Evolutionary conservation across 2,888 invertebrate genomes (phyloP), one percentile per base, ranked within the genome.

Genomic region (Leucozona laternaria): DNA sequence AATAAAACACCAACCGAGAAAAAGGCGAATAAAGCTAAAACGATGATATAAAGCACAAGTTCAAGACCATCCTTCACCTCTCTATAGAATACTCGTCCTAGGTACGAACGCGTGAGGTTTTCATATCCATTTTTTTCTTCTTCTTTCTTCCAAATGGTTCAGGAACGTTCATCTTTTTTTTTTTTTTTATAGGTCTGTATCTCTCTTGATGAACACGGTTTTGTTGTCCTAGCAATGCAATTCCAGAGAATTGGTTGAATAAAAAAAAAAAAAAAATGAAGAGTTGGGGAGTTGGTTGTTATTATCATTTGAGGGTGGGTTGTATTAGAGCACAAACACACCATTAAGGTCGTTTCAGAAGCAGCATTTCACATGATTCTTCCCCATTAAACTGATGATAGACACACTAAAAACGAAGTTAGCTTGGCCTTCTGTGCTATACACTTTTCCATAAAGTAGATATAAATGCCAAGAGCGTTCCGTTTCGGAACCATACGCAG

Each of bases 221-320:
- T 66, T 73, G 45, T 68, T 73, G 68, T 68, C 48, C 60, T 66
- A 68, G 58, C 34, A 68, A 75, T 73, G 17, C 34, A 31, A 34
- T 40, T 40, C 4, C 22, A 48, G 3, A 4, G 31, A 22, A 34
- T 20, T 31, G 37, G 73, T 20, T 45, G 50, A 22, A 62, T 71
- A 34, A 40, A n/a, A 40, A 2, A 60, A 17, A 13, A 34, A 31
- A 25, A 20, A 28, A 37, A 17, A 11, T 17, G 43, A 15, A 75
- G 73, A 45, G 40, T 15, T 25, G 37, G 13, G 43, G 43, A 11
- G 43, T 37, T 15, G 57, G 55, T 73, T 31, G 73, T 64, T 75
- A 86, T 86, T 66, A 79, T 75, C 86, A 79, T 75, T 78, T 70
- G 43, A 64, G 86, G 86, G 45, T 73, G 86, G 82, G 70, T 79